These are phyloP conservation scores for Pristionchus maxplancki DNA, from an alignment of 2,888 invertebrate genomes.

Conservation along the genomic window DNA sequence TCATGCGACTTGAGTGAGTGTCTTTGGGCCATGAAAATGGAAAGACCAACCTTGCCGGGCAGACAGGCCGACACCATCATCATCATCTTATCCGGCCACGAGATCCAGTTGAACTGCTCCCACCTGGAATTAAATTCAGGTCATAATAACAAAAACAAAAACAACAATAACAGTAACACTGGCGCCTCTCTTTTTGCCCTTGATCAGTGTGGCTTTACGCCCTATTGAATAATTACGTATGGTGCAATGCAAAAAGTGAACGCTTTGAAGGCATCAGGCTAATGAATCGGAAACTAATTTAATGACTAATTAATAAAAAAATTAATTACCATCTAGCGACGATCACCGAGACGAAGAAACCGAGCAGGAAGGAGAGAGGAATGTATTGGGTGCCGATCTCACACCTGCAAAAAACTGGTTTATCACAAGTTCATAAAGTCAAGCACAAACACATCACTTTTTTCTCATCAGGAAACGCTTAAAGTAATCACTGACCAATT, in stretches of 20 bases:
- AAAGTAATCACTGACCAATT: conserved; percentile 67
- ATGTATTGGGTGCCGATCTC: conserved; percentile 76
- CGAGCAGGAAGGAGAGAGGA: conserved; percentile 76
- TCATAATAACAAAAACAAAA: neutral
- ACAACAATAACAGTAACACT: no score
- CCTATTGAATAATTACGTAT: conserved; percentile 1
- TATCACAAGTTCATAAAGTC: no score
- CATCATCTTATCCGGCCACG: conserved; percentile 78
- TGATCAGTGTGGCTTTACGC: neutral
- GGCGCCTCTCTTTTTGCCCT: neutral
- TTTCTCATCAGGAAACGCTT: neutral
- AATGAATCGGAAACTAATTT: neutral
- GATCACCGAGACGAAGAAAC: conserved; percentile 77
- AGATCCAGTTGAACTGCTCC: conserved; percentile 77
- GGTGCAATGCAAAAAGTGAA: neutral
- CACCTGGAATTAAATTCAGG: conserved; percentile 61
- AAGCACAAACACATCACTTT: no score
- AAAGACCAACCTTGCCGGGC: conserved; percentile 64
- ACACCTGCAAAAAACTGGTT: conserved; percentile 68
- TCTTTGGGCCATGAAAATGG: no score
- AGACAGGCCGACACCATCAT: conserved; percentile 74
- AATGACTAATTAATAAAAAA: neutral
- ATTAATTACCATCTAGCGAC: conserved; percentile 69
- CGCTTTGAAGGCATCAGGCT: neutral
- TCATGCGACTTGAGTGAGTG: no score